Evolutionary conservation across 30 jellyfish, hydroid and myxozoan genomes (phyloP).

Genomic region (Hydractinia echinata): DNA sequence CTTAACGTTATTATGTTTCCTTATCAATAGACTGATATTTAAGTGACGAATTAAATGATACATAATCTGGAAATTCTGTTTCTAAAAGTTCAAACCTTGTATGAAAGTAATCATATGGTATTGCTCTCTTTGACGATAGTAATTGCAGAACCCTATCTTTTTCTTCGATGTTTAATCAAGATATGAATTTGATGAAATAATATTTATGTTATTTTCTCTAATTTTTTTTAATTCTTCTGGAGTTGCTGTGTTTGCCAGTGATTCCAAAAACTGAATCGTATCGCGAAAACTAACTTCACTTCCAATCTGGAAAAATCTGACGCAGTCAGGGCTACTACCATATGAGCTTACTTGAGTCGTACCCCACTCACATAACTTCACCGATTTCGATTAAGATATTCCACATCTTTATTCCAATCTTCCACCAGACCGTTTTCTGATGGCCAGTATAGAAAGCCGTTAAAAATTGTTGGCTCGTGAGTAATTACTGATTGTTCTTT

Average conservation of each 20-base stretch:
- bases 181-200: neutral
- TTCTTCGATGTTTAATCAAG: neutral
- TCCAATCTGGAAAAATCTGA: neutral
- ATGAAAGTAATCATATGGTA: neutral
- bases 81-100: neutral
- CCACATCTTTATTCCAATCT: too few relatives aligned
- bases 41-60: neutral
- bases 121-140: neutral
- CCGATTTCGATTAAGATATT: too few relatives aligned
- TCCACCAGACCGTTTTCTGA: too few relatives aligned
- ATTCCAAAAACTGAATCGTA: neutral
- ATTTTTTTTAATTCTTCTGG: neutral
- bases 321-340: neutral
- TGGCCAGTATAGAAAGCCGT: too few relatives aligned
- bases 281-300: neutral
- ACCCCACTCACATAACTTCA: neutral
- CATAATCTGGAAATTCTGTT: neutral
- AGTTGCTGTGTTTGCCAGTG: too few relatives aligned
- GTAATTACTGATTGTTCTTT: too few relatives aligned
- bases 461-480: too few relatives aligned
- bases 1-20: neutral
- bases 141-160: neutral
- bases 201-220: neutral
- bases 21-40: neutral
- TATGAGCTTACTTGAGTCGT: neutral